phyloP scores from a whole-genome alignment of 2,797 vertebrate genomes.

The Diglossa cyanea region DNA sequence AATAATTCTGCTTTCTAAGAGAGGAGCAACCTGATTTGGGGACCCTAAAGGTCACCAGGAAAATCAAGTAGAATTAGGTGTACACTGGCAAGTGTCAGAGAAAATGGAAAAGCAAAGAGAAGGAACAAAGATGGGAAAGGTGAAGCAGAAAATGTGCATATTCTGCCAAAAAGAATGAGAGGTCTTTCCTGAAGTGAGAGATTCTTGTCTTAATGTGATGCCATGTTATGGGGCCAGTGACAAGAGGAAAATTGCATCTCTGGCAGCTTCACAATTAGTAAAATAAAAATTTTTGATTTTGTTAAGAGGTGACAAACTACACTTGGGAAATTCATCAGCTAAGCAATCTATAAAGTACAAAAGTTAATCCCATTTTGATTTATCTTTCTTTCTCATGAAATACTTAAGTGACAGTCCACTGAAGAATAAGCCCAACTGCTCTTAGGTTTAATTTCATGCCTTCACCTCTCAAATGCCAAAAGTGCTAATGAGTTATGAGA shows the following conservation, averaged over 20 bases:
- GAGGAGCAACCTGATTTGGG: not conserved
- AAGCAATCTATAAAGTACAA: not conserved
- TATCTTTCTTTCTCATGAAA: not conserved
- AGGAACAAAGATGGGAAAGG: not conserved
- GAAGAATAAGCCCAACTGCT: not conserved
- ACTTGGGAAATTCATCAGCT: not conserved
- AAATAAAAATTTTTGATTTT: not conserved
- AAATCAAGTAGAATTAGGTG: not conserved
- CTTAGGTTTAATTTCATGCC: not conserved
- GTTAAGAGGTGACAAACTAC: not conserved
- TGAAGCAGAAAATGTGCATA: not conserved
- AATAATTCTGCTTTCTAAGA: not conserved
- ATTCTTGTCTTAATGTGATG: not conserved
- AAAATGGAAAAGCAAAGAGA: not conserved
- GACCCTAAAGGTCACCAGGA: not conserved
- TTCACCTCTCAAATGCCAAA: not conserved
- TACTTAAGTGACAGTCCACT: not conserved
- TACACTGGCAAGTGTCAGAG: not conserved
- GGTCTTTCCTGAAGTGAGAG: not conserved
- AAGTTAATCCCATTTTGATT: not conserved
- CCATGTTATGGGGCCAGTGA: not conserved
- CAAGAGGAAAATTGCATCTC: not conserved
- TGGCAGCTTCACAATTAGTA: not conserved
- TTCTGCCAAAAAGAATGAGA: not conserved
- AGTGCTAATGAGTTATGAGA: slow-evolving; percentile 16